A percentile compares a stretch with the other conserved stretches of the same genome.
Conservation (phyloP, 1,140 invertebrate species). For the Oppia nitens region DNA sequence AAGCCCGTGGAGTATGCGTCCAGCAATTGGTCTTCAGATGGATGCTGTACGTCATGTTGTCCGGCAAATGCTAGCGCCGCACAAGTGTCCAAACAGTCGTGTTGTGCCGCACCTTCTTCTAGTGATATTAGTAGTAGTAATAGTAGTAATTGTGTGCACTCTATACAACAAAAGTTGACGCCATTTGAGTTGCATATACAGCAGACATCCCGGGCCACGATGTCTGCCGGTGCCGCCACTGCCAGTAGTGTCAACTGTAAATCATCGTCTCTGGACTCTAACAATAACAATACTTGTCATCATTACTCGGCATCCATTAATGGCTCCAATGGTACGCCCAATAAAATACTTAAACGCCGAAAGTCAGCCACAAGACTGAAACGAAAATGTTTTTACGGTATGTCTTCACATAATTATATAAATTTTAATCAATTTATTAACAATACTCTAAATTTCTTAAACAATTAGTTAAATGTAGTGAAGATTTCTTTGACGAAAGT, state of each 20-base stretch:
- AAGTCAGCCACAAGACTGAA: constrained; percentile 4
- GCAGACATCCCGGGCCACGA: constrained; percentile 15
- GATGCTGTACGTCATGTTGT: constrained; percentile 7
- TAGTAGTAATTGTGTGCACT: neutral
- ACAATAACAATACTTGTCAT: neutral
- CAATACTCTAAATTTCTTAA: neutral
- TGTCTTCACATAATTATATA: no score
- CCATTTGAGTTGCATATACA: constrained; percentile 18
- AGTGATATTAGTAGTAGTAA: constrained; percentile 33
- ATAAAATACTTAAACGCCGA: neutral
- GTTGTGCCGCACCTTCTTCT: no score
- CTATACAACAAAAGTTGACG: neutral
- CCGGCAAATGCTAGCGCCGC: constrained; percentile 17
- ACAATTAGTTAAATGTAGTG: constrained; percentile 14
- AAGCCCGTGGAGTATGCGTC: constrained; percentile 28
- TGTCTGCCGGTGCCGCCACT: neutral
- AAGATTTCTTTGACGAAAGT: constrained; percentile 65
- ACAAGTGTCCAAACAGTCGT: constrained; percentile 23
- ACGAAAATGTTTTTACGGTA: neutral
- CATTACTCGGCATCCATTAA: neutral
- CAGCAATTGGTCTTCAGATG: constrained; percentile 33
- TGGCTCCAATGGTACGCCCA: neutral
- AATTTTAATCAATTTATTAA: neutral
- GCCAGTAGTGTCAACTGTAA: neutral
- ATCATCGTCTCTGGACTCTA: neutral